Evolutionary conservation across 1,140 invertebrate species (phyloP).

Genomic region (Bombus haemorrhoidalis): DNA sequence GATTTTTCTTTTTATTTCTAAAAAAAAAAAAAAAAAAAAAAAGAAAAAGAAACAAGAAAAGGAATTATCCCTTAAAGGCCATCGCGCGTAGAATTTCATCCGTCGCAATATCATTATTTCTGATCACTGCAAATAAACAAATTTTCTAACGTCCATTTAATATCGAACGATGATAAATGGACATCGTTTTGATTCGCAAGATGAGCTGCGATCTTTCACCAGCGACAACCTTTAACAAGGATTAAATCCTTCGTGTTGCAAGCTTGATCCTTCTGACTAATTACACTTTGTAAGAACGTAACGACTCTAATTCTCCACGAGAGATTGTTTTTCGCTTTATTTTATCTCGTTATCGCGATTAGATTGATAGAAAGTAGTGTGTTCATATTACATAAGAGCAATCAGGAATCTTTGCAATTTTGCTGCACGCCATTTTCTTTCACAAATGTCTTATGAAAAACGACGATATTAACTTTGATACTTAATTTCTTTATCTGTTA

Average conservation of each 20-base stretch:
- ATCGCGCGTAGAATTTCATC: too few species aligned
- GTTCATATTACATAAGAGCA: conserved; percentile 38
- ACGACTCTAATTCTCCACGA: background rate
- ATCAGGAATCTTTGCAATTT: background rate
- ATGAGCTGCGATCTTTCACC: too few species aligned
- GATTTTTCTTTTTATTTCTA: background rate
- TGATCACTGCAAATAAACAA: too few species aligned
- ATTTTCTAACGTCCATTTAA: too few species aligned
- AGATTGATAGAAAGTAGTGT: conserved; percentile 28
- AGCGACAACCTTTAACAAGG: too few species aligned
- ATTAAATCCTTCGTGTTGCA: background rate
- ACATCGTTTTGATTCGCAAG: too few species aligned
- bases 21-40: too few species aligned
- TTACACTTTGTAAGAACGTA: background rate
- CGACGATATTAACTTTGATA: too few species aligned
- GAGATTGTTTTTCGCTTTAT: conserved; percentile 6
- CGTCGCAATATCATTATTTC: too few species aligned
- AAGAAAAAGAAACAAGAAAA: background rate
- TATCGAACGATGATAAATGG: too few species aligned
- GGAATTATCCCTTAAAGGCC: background rate
- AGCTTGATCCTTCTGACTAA: background rate
- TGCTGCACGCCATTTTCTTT: too few species aligned
- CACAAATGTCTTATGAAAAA: background rate
- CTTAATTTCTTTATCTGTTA: background rate
- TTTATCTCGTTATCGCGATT: conserved; percentile 47